Percentiles rank a stretch among this genome's conserved stretches.
These are phyloP conservation scores for Mimumesa dahlbomi DNA, from an alignment of 2,888 invertebrate species.

Conservation along the genomic window DNA sequence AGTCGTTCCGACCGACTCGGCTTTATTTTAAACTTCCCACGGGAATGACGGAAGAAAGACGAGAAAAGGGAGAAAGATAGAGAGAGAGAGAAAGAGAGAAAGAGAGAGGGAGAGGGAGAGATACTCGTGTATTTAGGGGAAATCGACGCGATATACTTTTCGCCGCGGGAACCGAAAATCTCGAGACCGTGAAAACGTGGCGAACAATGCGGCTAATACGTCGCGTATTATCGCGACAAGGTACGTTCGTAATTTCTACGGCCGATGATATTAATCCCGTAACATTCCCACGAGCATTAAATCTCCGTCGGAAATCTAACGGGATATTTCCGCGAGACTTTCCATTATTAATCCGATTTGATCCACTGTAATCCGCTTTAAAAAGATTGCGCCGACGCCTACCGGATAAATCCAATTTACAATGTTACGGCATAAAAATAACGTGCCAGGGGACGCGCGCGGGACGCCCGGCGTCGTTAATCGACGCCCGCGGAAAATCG, in stretches of 20 bases:
- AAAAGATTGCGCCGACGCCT: not conserved
- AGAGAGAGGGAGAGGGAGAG: too few relatives aligned
- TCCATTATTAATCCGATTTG: slow-evolving; percentile 12
- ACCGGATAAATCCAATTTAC: not conserved
- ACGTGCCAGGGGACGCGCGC: too few relatives aligned
- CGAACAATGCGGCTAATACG: not conserved
- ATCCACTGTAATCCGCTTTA: slow-evolving; percentile 2
- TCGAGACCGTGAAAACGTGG: not conserved
- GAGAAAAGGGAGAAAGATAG: too few relatives aligned
- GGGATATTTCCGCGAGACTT: slow-evolving; percentile 1
- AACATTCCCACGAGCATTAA: not conserved
- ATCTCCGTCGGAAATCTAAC: slow-evolving; percentile 1
- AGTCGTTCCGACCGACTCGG: not conserved
- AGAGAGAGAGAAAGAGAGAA: too few relatives aligned
- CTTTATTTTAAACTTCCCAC: slow-evolving; percentile 1
- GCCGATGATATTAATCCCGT: not conserved
- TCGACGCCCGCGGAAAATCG: too few relatives aligned
- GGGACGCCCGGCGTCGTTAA: too few relatives aligned
- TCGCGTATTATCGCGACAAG: not conserved
- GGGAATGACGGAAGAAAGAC: too few relatives aligned
- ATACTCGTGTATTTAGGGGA: not conserved
- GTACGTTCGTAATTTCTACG: not conserved
- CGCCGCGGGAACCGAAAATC: too few relatives aligned
- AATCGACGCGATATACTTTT: not conserved
- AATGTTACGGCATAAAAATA: slow-evolving; percentile 8